These are phyloP conservation scores for Tragulus kanchil DNA, from an alignment of 2,113 vertebrate species.

Conservation along the genomic window DNA sequence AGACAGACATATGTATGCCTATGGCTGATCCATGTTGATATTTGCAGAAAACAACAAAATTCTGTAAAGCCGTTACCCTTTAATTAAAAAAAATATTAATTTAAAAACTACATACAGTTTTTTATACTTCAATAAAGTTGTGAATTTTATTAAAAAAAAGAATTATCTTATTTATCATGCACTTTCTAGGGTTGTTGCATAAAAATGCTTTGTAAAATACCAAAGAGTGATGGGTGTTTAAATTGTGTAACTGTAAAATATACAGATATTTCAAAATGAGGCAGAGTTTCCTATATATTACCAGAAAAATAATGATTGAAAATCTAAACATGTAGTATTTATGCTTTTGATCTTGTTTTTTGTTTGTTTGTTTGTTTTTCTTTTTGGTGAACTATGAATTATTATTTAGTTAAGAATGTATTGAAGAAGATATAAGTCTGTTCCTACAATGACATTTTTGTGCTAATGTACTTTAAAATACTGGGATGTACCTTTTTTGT, in stretches of 20 bases:
- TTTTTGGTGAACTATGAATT: background rate
- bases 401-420: background rate
- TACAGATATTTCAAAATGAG: background rate
- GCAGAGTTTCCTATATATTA: background rate
- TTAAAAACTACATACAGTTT: no score
- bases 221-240: background rate
- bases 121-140: no score
- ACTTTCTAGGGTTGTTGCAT: background rate
- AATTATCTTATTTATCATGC: background rate
- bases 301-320: background rate
- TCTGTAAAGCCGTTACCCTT: background rate
- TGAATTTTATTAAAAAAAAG: background rate
- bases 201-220: background rate
- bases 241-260: background rate
- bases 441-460: background rate
- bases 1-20: background rate
- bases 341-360: background rate
- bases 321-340: background rate
- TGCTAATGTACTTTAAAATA: slow-evolving; percentile 6
- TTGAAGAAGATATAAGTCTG: background rate
- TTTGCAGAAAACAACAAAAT: background rate
- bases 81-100: background rate
- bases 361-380: background rate
- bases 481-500: background rate
- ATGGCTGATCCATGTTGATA: background rate